Evolutionary conservation across 2,113 vertebrate genomes (phyloP), one percentile per base, ranked within the genome.

Genomic region (Chloropsis hardwickii): DNA sequence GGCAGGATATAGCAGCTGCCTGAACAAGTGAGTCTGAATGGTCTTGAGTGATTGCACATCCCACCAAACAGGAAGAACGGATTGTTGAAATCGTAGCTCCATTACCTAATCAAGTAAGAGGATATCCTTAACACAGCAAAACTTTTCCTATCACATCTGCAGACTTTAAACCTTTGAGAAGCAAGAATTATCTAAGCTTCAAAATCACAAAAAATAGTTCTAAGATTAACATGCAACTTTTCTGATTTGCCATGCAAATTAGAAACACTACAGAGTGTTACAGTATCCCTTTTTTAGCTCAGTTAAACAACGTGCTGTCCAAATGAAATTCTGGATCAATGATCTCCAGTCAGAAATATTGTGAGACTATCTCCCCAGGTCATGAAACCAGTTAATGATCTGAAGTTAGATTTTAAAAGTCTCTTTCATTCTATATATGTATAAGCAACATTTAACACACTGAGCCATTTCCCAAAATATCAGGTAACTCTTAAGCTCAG

Each of bases 21-120:
- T 99, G 99, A 62, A 99, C 99, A 5, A 99, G 98, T 0, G 99
- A 99, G 88, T 99, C 99, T 1, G 99, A 99, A 94, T 99, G 99
- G 97, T 99, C 99, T 97, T 99, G 99, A 93, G 99, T 99, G 96
- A 99, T 99, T n/a, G 99, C 99, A 94, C 99, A 99, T 35, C 99
- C 99, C 91, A 99, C 99, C 97, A 99, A 98, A 94, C 99, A 99
- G 29, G 99, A 99, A 7, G 99, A 99, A 88, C 99, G 99, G 92
- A 99, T 99, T 48, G 99, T 99, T 42, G 99, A 99, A 97, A 99
- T 99, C 6, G 99, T 99, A 56, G 98, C 98, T 96, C 99, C 98
- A 4, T 99, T 99, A 80, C 99, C 99, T 99, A 86, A 65, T 33
- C 88, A 95, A 67, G 86, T 9, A 72, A 92, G 13, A 96, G 0